Conservation (phyloP, 2,113 vertebrate species). For the Passer montanus region DNA sequence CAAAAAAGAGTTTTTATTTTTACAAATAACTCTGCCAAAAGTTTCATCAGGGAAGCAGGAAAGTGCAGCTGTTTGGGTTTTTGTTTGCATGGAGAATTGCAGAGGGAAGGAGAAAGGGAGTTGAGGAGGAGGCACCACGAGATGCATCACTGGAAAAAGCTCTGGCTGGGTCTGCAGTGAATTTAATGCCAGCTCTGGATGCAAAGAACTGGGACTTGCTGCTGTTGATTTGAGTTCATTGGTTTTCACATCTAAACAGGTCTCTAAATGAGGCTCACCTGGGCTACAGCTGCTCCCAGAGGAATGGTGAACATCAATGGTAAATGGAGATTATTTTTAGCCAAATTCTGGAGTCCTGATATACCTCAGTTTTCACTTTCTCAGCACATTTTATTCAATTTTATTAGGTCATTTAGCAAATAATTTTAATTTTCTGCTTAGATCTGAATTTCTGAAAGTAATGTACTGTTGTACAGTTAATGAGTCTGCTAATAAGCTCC, state of each 20-base stretch:
- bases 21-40: neutral
- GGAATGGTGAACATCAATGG: neutral
- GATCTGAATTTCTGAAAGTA: constrained; percentile 80
- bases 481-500: constrained; percentile 79
- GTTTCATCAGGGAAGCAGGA: neutral
- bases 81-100: neutral
- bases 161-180: neutral
- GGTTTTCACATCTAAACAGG: neutral
- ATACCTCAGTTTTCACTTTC: constrained; percentile 68
- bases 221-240: neutral
- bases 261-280: constrained; percentile 1
- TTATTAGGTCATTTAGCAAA: constrained; percentile 83
- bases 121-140: neutral
- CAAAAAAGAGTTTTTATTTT: neutral
- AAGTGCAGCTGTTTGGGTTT: neutral
- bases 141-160: neutral
- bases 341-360: constrained; percentile 37
- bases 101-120: neutral
- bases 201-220: neutral
- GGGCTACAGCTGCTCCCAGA: neutral
- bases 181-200: neutral
- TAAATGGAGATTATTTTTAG: constrained; percentile 40
- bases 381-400: constrained; percentile 77
- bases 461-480: constrained; percentile 82
- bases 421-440: constrained; percentile 86